Percentiles rank a stretch among this genome's conserved stretches.
Conservation (phyloP, 2,888 invertebrate genomes). For the Scrobipalpa atriplicella region DNA sequence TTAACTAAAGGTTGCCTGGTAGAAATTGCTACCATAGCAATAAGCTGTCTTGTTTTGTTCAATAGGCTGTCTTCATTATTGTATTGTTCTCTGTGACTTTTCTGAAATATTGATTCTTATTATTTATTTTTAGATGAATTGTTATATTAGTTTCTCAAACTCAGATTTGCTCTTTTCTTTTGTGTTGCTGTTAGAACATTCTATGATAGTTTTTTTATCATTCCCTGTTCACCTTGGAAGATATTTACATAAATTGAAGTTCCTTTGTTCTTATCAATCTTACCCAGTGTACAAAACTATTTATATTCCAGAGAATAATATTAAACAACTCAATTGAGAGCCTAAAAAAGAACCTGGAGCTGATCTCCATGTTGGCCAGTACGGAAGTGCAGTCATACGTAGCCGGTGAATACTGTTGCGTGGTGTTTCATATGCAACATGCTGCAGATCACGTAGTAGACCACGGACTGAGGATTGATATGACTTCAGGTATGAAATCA, state of each 20-base stretch:
- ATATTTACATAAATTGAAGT: not conserved
- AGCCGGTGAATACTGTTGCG: conserved; percentile 59
- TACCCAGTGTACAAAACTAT: not conserved
- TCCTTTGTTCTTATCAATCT: not conserved
- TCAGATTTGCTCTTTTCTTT: too few relatives aligned
- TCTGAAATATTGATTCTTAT: too few relatives aligned
- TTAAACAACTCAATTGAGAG: conserved; percentile 53
- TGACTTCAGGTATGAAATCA: conserved; percentile 51
- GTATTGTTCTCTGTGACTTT: too few relatives aligned
- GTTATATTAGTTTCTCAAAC: too few relatives aligned
- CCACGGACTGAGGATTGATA: conserved; percentile 66
- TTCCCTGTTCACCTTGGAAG: too few relatives aligned
- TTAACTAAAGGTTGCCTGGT: not conserved
- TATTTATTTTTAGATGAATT: too few relatives aligned
- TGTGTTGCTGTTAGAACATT: too few relatives aligned
- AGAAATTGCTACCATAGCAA: not conserved
- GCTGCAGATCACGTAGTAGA: conserved; percentile 49
- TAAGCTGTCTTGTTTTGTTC: not conserved
- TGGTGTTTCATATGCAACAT: conserved; percentile 69
- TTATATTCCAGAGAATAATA: conserved; percentile 56
- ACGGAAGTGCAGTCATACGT: conserved; percentile 68
- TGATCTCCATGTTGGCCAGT: conserved; percentile 63
- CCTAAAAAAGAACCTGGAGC: conserved; percentile 51
- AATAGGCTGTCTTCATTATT: too few relatives aligned
- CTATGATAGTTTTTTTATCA: too few relatives aligned